Conservation (phyloP, 1,140 invertebrate genomes). For the Andricus grossulariae region DNA sequence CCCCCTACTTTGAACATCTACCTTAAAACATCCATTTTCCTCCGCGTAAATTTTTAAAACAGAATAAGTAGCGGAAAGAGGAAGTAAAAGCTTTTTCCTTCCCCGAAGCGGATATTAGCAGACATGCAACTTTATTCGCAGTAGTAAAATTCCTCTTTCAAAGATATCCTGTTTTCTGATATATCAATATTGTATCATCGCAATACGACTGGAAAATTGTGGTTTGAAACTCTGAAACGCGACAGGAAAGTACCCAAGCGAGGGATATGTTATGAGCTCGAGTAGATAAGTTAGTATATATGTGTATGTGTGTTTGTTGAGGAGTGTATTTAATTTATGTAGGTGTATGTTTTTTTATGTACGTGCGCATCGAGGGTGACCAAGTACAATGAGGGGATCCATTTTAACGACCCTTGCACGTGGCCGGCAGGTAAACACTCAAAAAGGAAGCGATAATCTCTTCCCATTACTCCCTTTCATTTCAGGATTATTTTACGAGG, state of each 20-base stretch:
- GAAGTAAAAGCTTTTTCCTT: not conserved
- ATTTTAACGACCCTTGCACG: constrained; percentile 30
- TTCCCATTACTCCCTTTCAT: constrained; percentile 15
- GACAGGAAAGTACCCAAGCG: not conserved
- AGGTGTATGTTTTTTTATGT: not conserved
- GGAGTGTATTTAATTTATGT: constrained; percentile 16
- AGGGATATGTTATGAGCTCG: constrained; percentile 6
- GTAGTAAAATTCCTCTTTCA: not conserved
- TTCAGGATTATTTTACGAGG: constrained; percentile 1
- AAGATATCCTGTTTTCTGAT: not conserved
- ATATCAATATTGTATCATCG: constrained; percentile 23
- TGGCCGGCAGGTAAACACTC: constrained; percentile 26
- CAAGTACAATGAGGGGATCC: constrained; percentile 20
- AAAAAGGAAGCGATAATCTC: constrained; percentile 26
- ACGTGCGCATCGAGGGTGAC: constrained; percentile 14
- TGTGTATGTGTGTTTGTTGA: not conserved
- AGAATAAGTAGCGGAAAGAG: not conserved
- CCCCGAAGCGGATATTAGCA: not conserved
- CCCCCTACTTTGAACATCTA: too few relatives aligned
- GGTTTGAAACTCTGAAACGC: constrained; percentile 11
- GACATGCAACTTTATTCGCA: not conserved
- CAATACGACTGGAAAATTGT: constrained; percentile 4
- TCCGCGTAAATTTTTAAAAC: too few relatives aligned
- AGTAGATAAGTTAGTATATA: not conserved
- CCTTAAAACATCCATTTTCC: too few relatives aligned